Conservation (phyloP, 2,113 vertebrate species). For the Geothlypis trichas region DNA sequence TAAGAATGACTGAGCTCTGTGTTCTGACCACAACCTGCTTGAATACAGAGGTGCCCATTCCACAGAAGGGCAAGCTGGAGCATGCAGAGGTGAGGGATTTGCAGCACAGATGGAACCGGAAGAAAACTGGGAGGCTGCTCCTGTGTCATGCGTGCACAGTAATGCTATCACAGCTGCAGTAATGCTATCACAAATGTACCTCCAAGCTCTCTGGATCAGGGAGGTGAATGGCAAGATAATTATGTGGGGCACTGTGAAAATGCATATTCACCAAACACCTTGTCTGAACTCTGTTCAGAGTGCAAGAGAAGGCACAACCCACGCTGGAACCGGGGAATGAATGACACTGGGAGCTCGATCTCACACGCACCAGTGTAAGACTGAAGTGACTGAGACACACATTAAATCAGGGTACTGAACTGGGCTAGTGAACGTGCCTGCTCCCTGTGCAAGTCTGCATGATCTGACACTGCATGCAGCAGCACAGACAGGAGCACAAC, state of each 20-base stretch:
- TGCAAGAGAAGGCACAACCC: not conserved
- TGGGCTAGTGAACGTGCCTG: accelerated
- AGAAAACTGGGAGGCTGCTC: not conserved
- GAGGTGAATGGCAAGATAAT: not conserved
- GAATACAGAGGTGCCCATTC: not conserved
- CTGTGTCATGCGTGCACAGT: not conserved
- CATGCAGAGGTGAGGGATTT: not conserved
- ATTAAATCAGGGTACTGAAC: not conserved
- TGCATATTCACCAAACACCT: not conserved
- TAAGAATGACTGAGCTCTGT: not conserved
- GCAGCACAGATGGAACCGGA: not conserved
- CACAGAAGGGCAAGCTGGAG: not conserved
- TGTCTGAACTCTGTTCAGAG: not conserved
- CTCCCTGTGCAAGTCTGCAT: not conserved
- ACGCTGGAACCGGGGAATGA: not conserved
- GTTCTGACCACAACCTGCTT: not conserved
- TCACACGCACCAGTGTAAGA: not conserved
- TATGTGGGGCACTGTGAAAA: not conserved
- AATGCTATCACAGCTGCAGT: not conserved
- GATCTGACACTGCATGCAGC: accelerated
- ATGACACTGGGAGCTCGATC: not conserved
- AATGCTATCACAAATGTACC: accelerated
- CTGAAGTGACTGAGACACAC: not conserved
- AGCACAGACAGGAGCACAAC: not conserved
- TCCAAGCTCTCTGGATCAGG: not conserved